These are phyloP conservation scores for Lethenteron camtschaticum DNA, from an alignment of 2,113 vertebrate genomes.

Conservation along the genomic window DNA sequence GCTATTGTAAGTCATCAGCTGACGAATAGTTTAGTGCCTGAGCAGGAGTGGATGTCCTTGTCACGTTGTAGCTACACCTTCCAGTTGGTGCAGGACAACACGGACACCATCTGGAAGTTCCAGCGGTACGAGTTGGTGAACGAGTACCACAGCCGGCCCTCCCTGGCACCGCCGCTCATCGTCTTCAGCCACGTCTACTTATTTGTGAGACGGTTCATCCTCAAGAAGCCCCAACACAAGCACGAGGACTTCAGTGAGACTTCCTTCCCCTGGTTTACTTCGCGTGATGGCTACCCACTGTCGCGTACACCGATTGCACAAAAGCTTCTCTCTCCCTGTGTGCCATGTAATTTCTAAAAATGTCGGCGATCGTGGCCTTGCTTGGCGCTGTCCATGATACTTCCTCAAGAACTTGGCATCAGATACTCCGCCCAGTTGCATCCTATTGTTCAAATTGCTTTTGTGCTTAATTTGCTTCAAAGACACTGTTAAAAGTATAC, in stretches of 20 bases:
- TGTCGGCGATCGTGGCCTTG: rapidly evolving
- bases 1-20: neutral
- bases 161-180: conserved; percentile 61
- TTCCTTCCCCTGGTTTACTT: neutral
- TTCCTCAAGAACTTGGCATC: neutral
- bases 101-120: conserved; percentile 90
- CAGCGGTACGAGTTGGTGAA: conserved; percentile 67
- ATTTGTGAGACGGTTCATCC: conserved; percentile 25
- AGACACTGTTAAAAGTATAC: no score
- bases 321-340: rapidly evolving
- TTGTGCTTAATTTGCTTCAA: no score
- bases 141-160: conserved; percentile 59
- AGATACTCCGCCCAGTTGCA: neutral
- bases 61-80: conserved; percentile 59
- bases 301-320: neutral
- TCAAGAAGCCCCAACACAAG: conserved; percentile 12
- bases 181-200: conserved; percentile 56
- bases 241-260: conserved; percentile 46
- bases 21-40: neutral
- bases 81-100: conserved; percentile 75
- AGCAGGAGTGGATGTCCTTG: neutral
- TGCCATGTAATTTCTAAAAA: no score
- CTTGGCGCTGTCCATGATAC: neutral
- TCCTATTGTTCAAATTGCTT: no score
- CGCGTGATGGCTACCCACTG: neutral